A percentile compares a stretch with the other conserved stretches of the same genome.
Evolutionary conservation across 2,888 invertebrate species (phyloP).

Genomic region (Drosophila koepferae): DNA sequence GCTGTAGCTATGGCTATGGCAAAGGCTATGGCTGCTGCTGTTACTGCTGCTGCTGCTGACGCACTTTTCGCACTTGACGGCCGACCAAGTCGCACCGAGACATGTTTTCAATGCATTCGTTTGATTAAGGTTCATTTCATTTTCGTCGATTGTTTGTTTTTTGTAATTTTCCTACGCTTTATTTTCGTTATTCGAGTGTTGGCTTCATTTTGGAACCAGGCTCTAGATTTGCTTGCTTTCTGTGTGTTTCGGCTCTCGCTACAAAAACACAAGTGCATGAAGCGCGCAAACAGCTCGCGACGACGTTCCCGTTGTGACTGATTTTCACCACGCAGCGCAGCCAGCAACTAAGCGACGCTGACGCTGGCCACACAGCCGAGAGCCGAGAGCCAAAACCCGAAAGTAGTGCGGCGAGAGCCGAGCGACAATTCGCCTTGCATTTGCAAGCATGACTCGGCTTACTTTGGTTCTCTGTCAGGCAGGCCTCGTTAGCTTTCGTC

Average conservation of each 20-base stretch:
- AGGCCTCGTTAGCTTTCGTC: slow-evolving; percentile 66
- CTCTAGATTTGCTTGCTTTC: slow-evolving; percentile 38
- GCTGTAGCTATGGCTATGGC: slow-evolving; percentile 16
- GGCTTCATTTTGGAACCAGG: slow-evolving; percentile 26
- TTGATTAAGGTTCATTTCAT: slow-evolving; percentile 15
- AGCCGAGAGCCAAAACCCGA: background rate
- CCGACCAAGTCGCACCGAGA: slow-evolving; percentile 19
- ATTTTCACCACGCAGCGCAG: slow-evolving; percentile 81
- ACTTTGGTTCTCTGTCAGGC: slow-evolving; percentile 24
- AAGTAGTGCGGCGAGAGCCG: slow-evolving; percentile 4
- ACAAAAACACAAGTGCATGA: slow-evolving; percentile 69
- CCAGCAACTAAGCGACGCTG: slow-evolving; percentile 52
- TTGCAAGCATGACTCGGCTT: slow-evolving; percentile 6
- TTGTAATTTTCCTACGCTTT: slow-evolving; percentile 31
- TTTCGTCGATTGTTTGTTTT: slow-evolving; percentile 5
- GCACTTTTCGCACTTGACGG: slow-evolving; percentile 60
- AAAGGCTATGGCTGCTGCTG: slow-evolving; percentile 16
- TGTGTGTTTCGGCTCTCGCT: slow-evolving; percentile 64
- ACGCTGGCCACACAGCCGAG: slow-evolving; percentile 12
- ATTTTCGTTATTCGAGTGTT: slow-evolving; percentile 30
- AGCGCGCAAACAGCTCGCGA: slow-evolving; percentile 84
- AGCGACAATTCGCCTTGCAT: slow-evolving; percentile 13
- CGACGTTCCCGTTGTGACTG: slow-evolving; percentile 86
- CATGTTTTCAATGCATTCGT: slow-evolving; percentile 27
- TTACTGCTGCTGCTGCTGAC: slow-evolving; percentile 52